Conservation (phyloP, 2,888 invertebrate species). For the Pasiphila rectangulata region DNA sequence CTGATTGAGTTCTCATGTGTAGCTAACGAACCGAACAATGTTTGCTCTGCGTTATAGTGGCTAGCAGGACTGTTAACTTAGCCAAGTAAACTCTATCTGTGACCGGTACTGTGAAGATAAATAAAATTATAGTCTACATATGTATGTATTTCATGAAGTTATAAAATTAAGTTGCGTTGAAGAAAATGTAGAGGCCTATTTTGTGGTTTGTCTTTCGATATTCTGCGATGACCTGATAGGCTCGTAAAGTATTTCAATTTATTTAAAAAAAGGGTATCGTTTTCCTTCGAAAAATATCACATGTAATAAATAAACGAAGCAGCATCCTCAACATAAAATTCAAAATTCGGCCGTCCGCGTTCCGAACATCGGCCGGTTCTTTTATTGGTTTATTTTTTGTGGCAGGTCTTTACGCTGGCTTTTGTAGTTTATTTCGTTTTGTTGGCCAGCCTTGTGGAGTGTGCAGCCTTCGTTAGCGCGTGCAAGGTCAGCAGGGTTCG, state of each 20-base stretch:
- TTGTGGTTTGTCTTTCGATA: too few species aligned
- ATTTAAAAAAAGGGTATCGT: background rate
- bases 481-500: conserved; percentile 68
- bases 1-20: conserved; percentile 11
- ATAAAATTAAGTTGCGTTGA: too few species aligned
- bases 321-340: conserved; percentile 37
- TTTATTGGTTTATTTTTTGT: conserved; percentile 70
- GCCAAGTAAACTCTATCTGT: too few species aligned
- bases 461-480: conserved; percentile 74
- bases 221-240: too few species aligned
- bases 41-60: conserved; percentile 2
- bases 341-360: conserved; percentile 50
- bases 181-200: too few species aligned
- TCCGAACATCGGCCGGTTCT: conserved; percentile 55
- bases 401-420: conserved; percentile 63
- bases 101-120: too few species aligned
- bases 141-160: too few species aligned
- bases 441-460: conserved; percentile 61
- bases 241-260: background rate
- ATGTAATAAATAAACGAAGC: conserved; percentile 32
- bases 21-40: conserved; percentile 15
- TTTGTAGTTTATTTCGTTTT: conserved; percentile 57
- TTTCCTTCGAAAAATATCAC: conserved; percentile 21
- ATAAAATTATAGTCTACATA: too few species aligned
- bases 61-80: background rate